Base-by-base conservation (phyloP, 1,140 invertebrate species). In the Tetraneura akinire region DNA sequence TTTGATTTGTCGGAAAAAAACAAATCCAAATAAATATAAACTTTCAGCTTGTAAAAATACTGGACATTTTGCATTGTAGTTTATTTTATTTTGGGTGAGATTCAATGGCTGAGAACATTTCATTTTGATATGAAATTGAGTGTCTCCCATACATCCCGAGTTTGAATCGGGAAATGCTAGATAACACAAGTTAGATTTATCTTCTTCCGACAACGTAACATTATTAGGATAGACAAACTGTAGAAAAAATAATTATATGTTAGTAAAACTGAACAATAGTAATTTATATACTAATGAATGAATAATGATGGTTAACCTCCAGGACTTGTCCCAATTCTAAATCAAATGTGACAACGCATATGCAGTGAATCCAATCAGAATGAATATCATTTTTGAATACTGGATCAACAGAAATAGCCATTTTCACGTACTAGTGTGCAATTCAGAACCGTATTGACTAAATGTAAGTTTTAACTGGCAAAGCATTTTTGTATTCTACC, bases 101-200 rank as follows among this genome's bases (percentile, higher is more conserved):
- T 51, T 76, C 23, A 68, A 45, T 70, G 62, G 78, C 14, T 80
- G 71, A 16, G 83, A 81, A 16, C 82, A 85, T 80, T 90, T 88
- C 81, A 94, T 91, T 81, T 96, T 90, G 83, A 99, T 96, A 84
- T 97, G 94, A 87, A 98, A 98, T 85, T 95, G 94, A 45, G 97
- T 98, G 86, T 99, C 96, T 80, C 97, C 97, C 94, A 98, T 98
- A 86, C 96, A 97, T 60, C 96, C 96, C 64, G 96, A 98, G 87
- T 99, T 99, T 0, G 97, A 99, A 86, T 99, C 98, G 13, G 98
- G 98, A 87, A 99, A 99, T 14, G 97, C 96, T 84, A 99, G 89
- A 86, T 99, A 99, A 87, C 96, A 98, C 82, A 99, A 94, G 88
- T 97, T 99, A 81, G 93, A 94, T 86, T 95, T 96, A 88, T 98